A percentile compares a stretch with the other conserved stretches of the same genome.
These are phyloP conservation scores for Contarinia nasturtii DNA, from an alignment of 1,140 invertebrate species.

Conservation along the genomic window DNA sequence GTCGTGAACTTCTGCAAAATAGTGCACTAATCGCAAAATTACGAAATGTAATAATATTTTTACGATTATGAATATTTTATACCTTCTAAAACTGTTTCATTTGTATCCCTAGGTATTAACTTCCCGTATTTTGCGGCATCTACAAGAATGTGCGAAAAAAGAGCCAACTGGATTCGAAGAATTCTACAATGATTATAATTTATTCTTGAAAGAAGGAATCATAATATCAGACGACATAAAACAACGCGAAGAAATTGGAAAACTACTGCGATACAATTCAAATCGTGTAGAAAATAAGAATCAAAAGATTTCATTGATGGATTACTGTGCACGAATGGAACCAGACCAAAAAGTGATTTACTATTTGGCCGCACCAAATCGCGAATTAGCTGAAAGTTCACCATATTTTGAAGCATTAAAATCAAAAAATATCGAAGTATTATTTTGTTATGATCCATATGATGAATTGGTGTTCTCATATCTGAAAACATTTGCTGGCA, in stretches of 20 bases:
- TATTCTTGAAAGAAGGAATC: slow-evolving; percentile 93
- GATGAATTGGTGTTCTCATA: slow-evolving; percentile 91
- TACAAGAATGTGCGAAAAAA: slow-evolving; percentile 71
- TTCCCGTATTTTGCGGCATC: slow-evolving; percentile 64
- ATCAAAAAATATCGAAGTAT: slow-evolving; percentile 69
- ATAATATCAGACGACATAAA: slow-evolving; percentile 57
- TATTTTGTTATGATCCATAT: slow-evolving; percentile 90
- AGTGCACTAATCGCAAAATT: slow-evolving; percentile 69
- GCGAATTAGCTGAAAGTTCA: slow-evolving; percentile 73
- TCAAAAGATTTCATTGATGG: slow-evolving; percentile 51
- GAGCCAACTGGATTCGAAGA: slow-evolving; percentile 60
- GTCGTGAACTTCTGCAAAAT: slow-evolving; percentile 87
- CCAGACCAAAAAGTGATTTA: slow-evolving; percentile 73
- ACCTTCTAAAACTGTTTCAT: slow-evolving; percentile 1
- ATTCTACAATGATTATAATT: slow-evolving; percentile 82
- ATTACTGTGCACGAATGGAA: slow-evolving; percentile 66
- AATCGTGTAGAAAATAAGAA: slow-evolving; percentile 50
- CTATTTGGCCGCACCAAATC: slow-evolving; percentile 84
- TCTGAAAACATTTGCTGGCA: slow-evolving; percentile 61
- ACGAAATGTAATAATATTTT: no score
- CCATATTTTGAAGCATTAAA: slow-evolving; percentile 90
- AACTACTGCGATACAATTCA: slow-evolving; percentile 82
- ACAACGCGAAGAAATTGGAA: slow-evolving; percentile 82
- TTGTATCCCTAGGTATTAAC: slow-evolving; percentile 72
- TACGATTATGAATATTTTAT: slow-evolving; percentile 4